These are phyloP conservation scores for Ibidorhyncha struthersii DNA, from an alignment of 2,113 vertebrate species.

Conservation along the genomic window DNA sequence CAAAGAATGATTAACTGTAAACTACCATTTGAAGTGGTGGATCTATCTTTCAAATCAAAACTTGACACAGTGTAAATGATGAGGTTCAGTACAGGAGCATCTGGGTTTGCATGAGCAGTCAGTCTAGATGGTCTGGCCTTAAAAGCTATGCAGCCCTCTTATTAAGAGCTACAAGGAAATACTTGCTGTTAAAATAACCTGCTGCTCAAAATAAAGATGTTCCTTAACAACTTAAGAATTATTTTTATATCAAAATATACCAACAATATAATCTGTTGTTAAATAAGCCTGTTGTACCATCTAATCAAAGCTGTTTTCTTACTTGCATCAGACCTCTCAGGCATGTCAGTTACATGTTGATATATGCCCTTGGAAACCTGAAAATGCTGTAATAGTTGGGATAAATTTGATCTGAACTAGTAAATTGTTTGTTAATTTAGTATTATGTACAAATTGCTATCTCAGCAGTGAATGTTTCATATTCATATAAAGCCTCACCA, in stretches of 20 bases:
- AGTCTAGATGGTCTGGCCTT: neutral
- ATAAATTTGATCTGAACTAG: slow-evolving; percentile 16
- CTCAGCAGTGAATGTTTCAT: neutral
- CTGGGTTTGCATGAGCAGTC: neutral
- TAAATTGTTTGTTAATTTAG: neutral
- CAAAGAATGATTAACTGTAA: neutral
- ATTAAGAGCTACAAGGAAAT: neutral
- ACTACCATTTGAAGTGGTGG: neutral
- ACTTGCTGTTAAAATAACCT: neutral
- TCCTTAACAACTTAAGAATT: neutral
- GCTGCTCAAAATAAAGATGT: neutral
- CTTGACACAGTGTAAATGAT: neutral
- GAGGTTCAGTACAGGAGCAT: neutral
- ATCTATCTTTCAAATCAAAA: neutral
- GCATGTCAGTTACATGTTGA: neutral
- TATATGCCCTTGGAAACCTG: neutral
- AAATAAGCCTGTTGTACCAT: neutral
- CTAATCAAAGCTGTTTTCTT: neutral
- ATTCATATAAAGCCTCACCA: neutral
- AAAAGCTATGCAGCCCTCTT: neutral
- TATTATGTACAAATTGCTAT: neutral
- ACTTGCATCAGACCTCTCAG: neutral
- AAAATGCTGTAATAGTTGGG: neutral
- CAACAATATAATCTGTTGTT: neutral
- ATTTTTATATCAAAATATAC: neutral